Base-by-base conservation (phyloP, 1,140 invertebrate genomes). In the Achroia grisella region DNA sequence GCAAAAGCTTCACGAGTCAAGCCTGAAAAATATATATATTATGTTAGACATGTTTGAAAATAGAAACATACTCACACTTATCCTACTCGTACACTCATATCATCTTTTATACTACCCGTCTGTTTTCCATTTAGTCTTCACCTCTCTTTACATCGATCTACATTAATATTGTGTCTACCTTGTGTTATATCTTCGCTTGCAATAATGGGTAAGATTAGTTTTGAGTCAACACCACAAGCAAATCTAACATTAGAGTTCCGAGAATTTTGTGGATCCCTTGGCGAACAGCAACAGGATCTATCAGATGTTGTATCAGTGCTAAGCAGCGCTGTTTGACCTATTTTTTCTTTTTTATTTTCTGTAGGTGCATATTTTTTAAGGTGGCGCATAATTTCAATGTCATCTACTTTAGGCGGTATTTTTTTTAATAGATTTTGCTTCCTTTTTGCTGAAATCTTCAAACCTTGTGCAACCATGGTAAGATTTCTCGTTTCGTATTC, bases 241-340 rank as follows among this genome's bases (percentile, higher is more conserved):
- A 28, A 45, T 15, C 32, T 32, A 10, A 46, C 14, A 4, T 23
- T 11, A 8, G 43, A 10, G 8, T 27, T 1, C 4, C 33, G 47
- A 23, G 35, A 10, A 11, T 33, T 35, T 4, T n/a, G n/a, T n/a
- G 6, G 10, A n/a, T 13, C 23, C 10, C 42, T 48, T 5, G 43
- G 23, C 23, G 33, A 0, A 37, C 69, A 72, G 30, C 66, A 63
- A 33, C 66, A 68, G 0, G 62, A 66, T 36, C 63, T 56, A 32
- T 68, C 66, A 17, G 43, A 32, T 2, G 64, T 67, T 9, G 70
- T 70, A 17, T 73, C 66, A 4, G 51, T 52, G 47, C 53, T 46
- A 4, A 43, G 39, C 0, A 15, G 14, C 1, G 14, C 23, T 32
- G 39, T 41, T 9, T 27, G 3, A 33, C 33, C 11, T 11, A n/a